phyloP scores from a whole-genome alignment of 2,113 vertebrate genomes.

The Elachura formosa region DNA sequence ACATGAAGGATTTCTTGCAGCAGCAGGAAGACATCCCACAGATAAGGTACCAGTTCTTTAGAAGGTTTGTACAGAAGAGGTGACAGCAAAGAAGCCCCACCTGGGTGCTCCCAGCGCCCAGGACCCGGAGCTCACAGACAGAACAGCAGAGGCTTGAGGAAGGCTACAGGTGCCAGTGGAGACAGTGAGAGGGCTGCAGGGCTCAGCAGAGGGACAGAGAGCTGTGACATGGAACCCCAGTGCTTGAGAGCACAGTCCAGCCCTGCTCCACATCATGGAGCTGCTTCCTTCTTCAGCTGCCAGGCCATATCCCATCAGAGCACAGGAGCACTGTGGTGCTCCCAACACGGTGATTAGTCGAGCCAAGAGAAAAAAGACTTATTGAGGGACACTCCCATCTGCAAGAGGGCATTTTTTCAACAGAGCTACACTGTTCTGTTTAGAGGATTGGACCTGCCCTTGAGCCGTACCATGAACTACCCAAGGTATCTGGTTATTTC shows the following conservation, averaged over 20 bases:
- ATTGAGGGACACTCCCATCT: not conserved
- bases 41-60: not conserved
- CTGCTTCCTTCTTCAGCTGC: not conserved
- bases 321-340: not conserved
- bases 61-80: not conserved
- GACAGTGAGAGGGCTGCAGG: not conserved
- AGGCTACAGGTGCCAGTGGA: not conserved
- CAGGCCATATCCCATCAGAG: rapidly evolving
- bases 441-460: not conserved
- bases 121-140: rapidly evolving
- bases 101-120: not conserved
- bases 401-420: not conserved
- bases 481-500: not conserved
- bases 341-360: rapidly evolving
- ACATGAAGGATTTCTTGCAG: not conserved
- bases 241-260: rapidly evolving
- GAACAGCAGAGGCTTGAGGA: not conserved
- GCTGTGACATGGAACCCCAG: not conserved
- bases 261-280: rapidly evolving
- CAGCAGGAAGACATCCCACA: not conserved
- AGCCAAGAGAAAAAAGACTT: not conserved
- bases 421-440: not conserved
- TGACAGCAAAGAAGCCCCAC: not conserved
- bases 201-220: not conserved
- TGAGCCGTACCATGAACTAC: not conserved